Base-by-base conservation (phyloP, 2,888 invertebrate species). In the Zygothrica quintamaculata region DNA sequence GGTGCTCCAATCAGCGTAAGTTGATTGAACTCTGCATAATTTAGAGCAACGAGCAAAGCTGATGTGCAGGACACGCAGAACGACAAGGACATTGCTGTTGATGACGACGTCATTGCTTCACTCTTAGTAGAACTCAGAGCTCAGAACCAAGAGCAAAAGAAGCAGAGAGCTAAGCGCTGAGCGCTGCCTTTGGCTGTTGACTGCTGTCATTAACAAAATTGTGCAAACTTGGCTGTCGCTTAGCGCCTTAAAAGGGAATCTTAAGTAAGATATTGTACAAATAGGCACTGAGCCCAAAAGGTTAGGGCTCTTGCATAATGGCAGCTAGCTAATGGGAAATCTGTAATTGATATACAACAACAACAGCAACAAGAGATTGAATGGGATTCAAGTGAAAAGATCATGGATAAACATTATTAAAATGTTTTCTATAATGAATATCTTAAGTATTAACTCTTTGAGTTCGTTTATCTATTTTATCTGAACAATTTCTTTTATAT, bases 21-120 rank as follows among this genome's bases (percentile, higher is more conserved):
- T 77, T 77, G 74, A 76, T 76, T 76, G 76, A 76, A 76, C 76
- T 76, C 73, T 76, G 76, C 77, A 76, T 76, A 67, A 76, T 76
- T 76, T 73, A 76, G 61, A 65, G 61, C 74, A 72, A 48, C 52
- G 39, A 72, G 42, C 47, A 40, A 34, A 36, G 53, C 51, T 52
- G 48, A 53, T 55, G 60, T 57, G 57, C 59, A 61, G 50, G 47
- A 53, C 60, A 69, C 39, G 26, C 52, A 57, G 55, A n/a, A n/a
- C n/a, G n/a, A 65, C 58, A 58, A 48, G 40, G 39, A 43, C 25
- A 42, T 16, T n/a, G 47, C 25, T 18, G 56, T 11, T 22, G 15
- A 16, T 6, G 34, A 36, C 16, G 40, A 51, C 36, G 29, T 52
- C 46, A 47, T 47, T 33, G 37, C 48, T 46, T 43, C 15, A 40